phyloP scores from a whole-genome alignment of 1,140 invertebrate species.

The Aphaenogaster rudis region DNA sequence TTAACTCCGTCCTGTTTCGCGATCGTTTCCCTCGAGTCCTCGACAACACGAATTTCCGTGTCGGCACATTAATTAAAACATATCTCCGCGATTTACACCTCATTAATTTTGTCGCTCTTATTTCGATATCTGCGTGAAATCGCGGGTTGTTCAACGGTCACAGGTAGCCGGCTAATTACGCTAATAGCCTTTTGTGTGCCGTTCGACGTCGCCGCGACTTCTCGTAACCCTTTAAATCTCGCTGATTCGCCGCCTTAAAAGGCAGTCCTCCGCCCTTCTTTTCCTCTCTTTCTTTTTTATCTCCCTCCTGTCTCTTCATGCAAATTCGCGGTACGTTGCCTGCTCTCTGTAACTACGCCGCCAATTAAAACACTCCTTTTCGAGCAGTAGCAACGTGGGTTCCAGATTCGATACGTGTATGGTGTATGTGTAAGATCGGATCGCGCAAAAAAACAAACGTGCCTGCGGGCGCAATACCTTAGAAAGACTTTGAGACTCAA shows the following conservation, averaged over 20 bases:
- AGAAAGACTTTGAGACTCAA: not conserved
- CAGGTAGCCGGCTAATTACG: slow-evolving; percentile 64
- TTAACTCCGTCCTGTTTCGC: not conserved
- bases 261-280: slow-evolving; percentile 38
- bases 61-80: slow-evolving; percentile 54
- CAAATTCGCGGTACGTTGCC: slow-evolving; percentile 70
- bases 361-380: slow-evolving; percentile 86
- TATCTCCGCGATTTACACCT: slow-evolving; percentile 41
- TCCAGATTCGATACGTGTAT: slow-evolving; percentile 30
- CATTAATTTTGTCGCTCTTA: slow-evolving; percentile 38
- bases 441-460: slow-evolving; percentile 12
- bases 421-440: not conserved
- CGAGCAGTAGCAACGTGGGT: slow-evolving; percentile 58
- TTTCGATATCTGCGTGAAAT: slow-evolving; percentile 47
- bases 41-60: slow-evolving; percentile 15
- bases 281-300: slow-evolving; percentile 24
- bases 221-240: slow-evolving; percentile 66
- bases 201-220: not conserved
- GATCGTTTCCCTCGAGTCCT: not conserved
- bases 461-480: not conserved
- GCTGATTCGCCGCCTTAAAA: slow-evolving; percentile 70
- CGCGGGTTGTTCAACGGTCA: not conserved
- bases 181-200: slow-evolving; percentile 55
- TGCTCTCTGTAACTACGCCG: slow-evolving; percentile 69
- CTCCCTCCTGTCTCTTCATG: slow-evolving; percentile 45